Base-by-base conservation (phyloP, 2,113 vertebrate genomes). In the Petaurus breviceps region DNA sequence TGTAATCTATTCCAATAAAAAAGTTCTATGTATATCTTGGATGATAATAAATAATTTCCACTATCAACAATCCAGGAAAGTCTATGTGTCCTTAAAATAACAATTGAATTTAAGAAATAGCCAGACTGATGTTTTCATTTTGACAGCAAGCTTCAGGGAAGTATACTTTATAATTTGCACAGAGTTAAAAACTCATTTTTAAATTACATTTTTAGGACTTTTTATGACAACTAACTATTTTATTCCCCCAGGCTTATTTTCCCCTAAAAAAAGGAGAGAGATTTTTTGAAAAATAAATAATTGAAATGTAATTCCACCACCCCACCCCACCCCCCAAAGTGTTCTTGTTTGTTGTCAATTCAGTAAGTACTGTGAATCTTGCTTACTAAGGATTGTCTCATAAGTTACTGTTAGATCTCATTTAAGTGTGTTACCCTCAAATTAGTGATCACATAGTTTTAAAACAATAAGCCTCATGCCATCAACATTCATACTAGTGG, bases 31-130 rank as follows among this genome's bases (percentile, higher is more conserved):
- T 37, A 68, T 68, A 5, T 68, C 31, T 68, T 68, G 37, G 12
- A 19, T n/a, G 37, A 68, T 68, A 68, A 37, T 68, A n/a, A 53
- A 31, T 46, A 47, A n/a, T 46, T 95, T 8, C 23, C 91, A 49
- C 1, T 46, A 6, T 90, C 61, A 68, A 16, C 4, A n/a, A n/a
- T n/a, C 3, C 37, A n/a, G 14, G 3, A 93, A 47, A 55, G 7
- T 97, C 6, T 92, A 1, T 89, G 19, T 97, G 24, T 94, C 8
- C 0, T 9, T 10, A 24, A 50, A n/a, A 55, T 92, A 97, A 51
- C 0, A 97, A 47, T 28, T 28, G 43, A n/a, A 92, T 96, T 96
- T 95, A 97, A 95, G 26, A 97, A 97, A 96, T n/a, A 51, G 1
- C n/a, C 2, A 0, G 0, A 46, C n/a, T 61, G 12, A 55, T 89